Base-by-base conservation (phyloP, 2,113 vertebrate genomes). In the Poicephalus gulielmi region DNA sequence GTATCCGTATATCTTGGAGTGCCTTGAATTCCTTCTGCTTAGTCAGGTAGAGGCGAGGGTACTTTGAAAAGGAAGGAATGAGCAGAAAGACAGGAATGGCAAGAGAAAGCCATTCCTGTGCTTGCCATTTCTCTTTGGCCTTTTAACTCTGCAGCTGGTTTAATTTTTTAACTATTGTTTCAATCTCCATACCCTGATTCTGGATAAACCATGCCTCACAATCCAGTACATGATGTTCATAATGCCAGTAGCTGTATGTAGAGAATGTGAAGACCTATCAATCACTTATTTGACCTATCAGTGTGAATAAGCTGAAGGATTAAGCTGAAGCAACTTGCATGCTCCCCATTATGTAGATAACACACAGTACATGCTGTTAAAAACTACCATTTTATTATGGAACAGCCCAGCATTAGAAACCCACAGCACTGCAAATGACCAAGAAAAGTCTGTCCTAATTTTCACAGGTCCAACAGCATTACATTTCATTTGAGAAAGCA, bases 211-310 rank as follows among this genome's bases (percentile, higher is more conserved):
- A 2, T 15, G 15, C 44, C 33, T 57, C 19, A 16, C 19, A 75
- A 57, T 60, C 37, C 60, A 46, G 24, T 31, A 50, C 10, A 7
- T 63, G 88, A 43, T 64, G 47, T 10, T 70, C 24, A 14, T 46
- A 75, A 55, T 20, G 10, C 23, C 69, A 55, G 52, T 24, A 67
- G n/a, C 0, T 63, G 11, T 35, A 43, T 0, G 0, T 0, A 55
- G 19, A 62, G 30, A 81, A 75, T 16, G 7, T 33, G 50, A 90
- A 93, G 33, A 31, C 2, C 88, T 92, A 86, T 52, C 60, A 75
- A 83, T 52, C 64, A 75, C 39, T 17, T 43, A 47, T 28, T 50
- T 79, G 47, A 53, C 28, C 27, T 86, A 24, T 63, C 5, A 31
- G 10, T 28, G 14, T 50, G 63, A 53, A 17, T 39, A 69, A 55